Conservation (phyloP, 53 echinoderm and acorn worm genomes). For the Zoroaster sp. region DNA sequence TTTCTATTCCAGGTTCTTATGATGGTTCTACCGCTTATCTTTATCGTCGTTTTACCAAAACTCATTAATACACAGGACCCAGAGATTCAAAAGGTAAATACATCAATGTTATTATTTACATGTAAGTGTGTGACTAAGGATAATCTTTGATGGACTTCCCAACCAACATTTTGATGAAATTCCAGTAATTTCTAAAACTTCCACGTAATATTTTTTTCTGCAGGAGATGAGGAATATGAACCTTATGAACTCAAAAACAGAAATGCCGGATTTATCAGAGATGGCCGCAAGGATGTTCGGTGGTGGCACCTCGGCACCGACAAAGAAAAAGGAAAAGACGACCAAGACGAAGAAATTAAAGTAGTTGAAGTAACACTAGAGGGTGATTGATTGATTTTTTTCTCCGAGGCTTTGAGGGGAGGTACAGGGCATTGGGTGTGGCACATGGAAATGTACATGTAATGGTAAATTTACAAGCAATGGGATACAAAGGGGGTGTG, state of each 20-base stretch:
- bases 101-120: not conserved
- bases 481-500: no score
- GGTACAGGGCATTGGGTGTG: no score
- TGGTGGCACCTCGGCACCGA: conserved; percentile 61
- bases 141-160: not conserved
- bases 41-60: conserved; percentile 86
- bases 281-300: conserved; percentile 90
- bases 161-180: not conserved
- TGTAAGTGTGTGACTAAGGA: not conserved
- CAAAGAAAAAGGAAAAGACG: conserved; percentile 87
- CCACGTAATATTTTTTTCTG: not conserved
- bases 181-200: not conserved
- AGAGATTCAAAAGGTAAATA: conserved; percentile 90
- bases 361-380: conserved; percentile 16
- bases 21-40: conserved; percentile 93
- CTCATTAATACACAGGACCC: conserved; percentile 96
- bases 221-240: conserved; percentile 99
- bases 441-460: no score
- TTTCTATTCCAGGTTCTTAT: conserved; percentile 74
- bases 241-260: conserved; percentile 91
- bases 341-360: conserved; percentile 66
- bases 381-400: no score
- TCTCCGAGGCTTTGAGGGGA: no score
- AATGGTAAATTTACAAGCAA: no score
- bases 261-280: conserved; percentile 96